Evolutionary conservation across 2,113 vertebrate species (phyloP).

Genomic region (Chrysemys picta): DNA sequence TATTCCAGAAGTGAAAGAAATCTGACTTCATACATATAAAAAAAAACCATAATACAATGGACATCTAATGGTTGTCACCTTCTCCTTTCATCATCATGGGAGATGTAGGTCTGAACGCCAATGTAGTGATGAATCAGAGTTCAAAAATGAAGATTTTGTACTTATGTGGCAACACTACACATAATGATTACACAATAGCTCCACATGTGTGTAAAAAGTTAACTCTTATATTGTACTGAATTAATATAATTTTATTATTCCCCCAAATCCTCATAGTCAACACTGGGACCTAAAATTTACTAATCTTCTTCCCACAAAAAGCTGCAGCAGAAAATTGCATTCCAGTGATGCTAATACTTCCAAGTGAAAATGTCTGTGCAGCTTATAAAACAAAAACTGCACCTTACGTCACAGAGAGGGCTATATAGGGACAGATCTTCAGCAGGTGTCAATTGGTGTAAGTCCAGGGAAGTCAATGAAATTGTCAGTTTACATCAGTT

Average conservation of each 20-base stretch:
- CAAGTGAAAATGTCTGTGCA: background rate
- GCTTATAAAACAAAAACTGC: background rate
- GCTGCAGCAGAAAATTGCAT: background rate
- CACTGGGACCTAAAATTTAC: background rate
- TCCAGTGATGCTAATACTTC: background rate
- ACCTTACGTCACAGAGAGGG: background rate
- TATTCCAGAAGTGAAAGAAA: constrained; percentile 32
- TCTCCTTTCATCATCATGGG: background rate
- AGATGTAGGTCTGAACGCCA: background rate
- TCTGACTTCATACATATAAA: background rate
- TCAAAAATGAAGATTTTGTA: background rate
- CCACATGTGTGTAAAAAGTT: background rate
- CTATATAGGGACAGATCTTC: background rate
- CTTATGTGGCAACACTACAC: background rate
- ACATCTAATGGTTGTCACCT: background rate
- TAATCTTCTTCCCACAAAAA: background rate
- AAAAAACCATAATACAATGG: background rate
- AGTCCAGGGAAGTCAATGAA: background rate
- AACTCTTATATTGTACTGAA: background rate
- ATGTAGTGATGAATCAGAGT: background rate
- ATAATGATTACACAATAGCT: background rate
- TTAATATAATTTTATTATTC: background rate
- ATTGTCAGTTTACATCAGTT: background rate
- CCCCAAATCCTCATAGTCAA: background rate
- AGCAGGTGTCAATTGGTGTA: background rate